Conservation (phyloP, 64 coral and sea anemone genomes). For the Actinia tenebrosa region DNA sequence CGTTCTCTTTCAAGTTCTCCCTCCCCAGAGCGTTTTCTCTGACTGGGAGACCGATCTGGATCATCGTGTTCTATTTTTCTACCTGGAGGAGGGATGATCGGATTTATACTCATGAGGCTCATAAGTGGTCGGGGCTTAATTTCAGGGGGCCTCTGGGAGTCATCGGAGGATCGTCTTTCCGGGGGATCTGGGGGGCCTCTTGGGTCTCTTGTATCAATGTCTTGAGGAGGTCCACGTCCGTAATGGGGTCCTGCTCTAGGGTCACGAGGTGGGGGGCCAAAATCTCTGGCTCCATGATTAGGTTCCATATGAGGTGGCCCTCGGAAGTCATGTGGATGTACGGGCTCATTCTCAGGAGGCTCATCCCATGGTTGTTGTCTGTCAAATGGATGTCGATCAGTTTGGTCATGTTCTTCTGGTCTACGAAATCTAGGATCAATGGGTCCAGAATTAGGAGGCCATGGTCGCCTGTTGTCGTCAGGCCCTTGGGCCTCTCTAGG, state of each 20-base stretch:
- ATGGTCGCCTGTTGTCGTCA: conserved; percentile 14
- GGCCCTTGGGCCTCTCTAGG: not conserved
- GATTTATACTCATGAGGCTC: conserved; percentile 7
- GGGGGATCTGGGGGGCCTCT: not conserved
- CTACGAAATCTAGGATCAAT: conserved; percentile 10
- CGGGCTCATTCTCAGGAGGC: not conserved
- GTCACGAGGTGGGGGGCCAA: not conserved
- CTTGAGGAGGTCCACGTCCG: conserved; percentile 17
- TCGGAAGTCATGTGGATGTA: not conserved
- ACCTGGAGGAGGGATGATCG: not conserved
- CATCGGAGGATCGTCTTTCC: conserved; percentile 13
- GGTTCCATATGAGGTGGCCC: conserved; percentile 1
- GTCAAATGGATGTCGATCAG: conserved; percentile 16
- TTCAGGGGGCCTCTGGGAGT: conserved; percentile 1
- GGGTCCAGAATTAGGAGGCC: conserved; percentile 10
- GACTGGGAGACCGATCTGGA: not conserved
- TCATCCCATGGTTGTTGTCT: conserved; percentile 18
- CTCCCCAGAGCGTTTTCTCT: conserved; percentile 16
- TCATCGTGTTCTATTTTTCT: conserved; percentile 4
- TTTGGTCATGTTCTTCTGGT: not conserved
- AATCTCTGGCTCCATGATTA: not conserved
- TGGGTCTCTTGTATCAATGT: conserved; percentile 2
- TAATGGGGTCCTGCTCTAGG: conserved; percentile 13
- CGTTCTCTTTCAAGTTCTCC: conserved; percentile 1
- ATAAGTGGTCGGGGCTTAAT: conserved; percentile 22